Evolutionary conservation across 35 echinoderm and acorn worm genomes (phyloP).

Genomic region (Ophiothrix spiculata): DNA sequence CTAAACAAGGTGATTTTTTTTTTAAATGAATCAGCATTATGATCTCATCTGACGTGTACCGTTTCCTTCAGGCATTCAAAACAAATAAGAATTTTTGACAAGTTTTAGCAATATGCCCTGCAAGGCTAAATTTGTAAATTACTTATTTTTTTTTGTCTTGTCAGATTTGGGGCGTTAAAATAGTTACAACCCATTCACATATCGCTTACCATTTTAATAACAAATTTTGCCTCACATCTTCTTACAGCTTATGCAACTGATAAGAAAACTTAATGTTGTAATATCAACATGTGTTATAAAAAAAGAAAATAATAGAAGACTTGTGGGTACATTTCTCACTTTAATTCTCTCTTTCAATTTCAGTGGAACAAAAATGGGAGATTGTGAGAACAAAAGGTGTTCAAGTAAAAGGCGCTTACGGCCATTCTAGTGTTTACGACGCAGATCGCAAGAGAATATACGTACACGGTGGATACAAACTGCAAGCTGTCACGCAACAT

Average conservation of each 20-base stretch:
- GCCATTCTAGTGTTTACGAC: slow-evolving; percentile 79
- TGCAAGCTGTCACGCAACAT: slow-evolving; percentile 1
- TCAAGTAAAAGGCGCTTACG: slow-evolving; percentile 58
- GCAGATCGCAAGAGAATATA: slow-evolving; percentile 42
- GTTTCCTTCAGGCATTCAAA: too few relatives aligned
- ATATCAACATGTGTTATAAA: slow-evolving; percentile 1
- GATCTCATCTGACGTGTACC: too few relatives aligned
- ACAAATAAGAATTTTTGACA: too few relatives aligned
- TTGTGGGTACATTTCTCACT: not conserved
- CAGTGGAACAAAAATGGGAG: slow-evolving; percentile 66
- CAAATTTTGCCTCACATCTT: not conserved
- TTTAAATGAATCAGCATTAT: too few relatives aligned
- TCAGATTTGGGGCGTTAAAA: too few relatives aligned
- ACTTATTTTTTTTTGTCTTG: too few relatives aligned
- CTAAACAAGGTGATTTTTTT: too few relatives aligned
- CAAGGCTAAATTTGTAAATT: too few relatives aligned
- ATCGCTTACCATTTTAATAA: not conserved
- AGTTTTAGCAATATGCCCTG: too few relatives aligned
- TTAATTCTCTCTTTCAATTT: not conserved
- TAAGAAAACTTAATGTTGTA: not conserved
- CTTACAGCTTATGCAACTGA: not conserved
- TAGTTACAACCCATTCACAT: too few relatives aligned
- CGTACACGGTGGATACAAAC: slow-evolving; percentile 71
- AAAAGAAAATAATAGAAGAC: not conserved
- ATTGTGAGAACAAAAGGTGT: slow-evolving; percentile 55